Evolutionary conservation across 1,140 invertebrate genomes (phyloP).

Genomic region (Hydropsyche tenuis): DNA sequence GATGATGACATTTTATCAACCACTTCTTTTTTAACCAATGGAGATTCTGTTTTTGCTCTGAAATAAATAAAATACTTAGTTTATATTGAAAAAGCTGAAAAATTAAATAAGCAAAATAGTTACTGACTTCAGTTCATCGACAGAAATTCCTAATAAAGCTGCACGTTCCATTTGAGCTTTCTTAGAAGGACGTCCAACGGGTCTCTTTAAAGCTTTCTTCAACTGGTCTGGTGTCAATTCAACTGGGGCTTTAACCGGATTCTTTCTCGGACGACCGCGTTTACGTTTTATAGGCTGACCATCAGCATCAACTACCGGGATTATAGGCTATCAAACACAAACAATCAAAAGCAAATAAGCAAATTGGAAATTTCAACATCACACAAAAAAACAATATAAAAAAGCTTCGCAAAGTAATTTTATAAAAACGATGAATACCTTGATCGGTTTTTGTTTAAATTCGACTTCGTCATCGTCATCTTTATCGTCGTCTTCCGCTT

Average conservation of each 20-base stretch:
- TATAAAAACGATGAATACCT: conserved; percentile 10
- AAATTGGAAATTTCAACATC: background rate
- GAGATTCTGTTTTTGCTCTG: background rate
- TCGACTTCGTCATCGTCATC: conserved; percentile 40
- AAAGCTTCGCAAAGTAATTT: background rate
- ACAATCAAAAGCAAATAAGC: no score
- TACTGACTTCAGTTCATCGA: conserved; percentile 31
- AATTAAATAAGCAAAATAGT: background rate
- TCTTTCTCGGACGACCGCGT: conserved; percentile 38
- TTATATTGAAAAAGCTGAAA: background rate
- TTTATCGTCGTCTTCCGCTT: conserved; percentile 29
- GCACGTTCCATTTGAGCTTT: conserved; percentile 5
- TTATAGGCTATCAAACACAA: no score
- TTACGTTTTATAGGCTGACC: conserved; percentile 27
- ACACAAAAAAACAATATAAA: background rate
- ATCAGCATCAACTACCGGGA: background rate
- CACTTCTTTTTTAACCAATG: background rate
- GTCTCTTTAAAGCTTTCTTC: background rate
- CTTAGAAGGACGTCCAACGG: background rate
- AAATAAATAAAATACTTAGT: background rate
- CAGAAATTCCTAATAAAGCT: conserved; percentile 2
- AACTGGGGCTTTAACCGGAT: background rate
- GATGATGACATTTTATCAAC: no score
- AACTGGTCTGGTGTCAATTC: conserved; percentile 13
- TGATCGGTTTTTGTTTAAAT: background rate